Evolutionary conservation across 2,888 invertebrate genomes (phyloP).

Genomic region (Hyposoter didymator): DNA sequence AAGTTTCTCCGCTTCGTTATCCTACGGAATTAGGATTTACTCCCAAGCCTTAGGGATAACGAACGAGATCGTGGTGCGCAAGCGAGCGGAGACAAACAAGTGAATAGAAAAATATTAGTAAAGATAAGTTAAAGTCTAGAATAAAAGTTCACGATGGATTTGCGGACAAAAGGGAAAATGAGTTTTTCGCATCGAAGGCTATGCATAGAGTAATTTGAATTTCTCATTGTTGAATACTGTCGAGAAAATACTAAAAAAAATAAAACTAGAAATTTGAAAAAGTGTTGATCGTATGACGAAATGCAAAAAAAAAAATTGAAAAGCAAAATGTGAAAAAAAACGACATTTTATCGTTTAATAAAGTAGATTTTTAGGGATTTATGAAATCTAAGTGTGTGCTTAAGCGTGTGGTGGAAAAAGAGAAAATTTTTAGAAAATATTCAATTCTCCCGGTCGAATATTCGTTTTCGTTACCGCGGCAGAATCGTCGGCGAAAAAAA

Average conservation of each 20-base stretch:
- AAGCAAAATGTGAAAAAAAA: constrained; percentile 58
- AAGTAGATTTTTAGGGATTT: constrained; percentile 53
- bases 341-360: constrained; percentile 45
- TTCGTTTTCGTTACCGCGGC: neutral
- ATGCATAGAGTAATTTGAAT: constrained; percentile 64
- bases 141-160: constrained; percentile 29
- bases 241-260: constrained; percentile 43
- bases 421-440: constrained; percentile 16
- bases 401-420: constrained; percentile 42
- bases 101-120: constrained; percentile 20
- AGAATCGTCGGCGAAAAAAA: constrained; percentile 33
- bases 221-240: constrained; percentile 73
- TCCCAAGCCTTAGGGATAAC: neutral
- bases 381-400: constrained; percentile 55
- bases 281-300: constrained; percentile 57
- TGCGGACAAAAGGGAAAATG: constrained; percentile 6
- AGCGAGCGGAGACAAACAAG: constrained; percentile 5
- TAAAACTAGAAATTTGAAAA: constrained; percentile 62
- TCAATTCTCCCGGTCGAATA: constrained; percentile 9
- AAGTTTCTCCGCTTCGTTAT: constrained; percentile 50
- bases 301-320: constrained; percentile 49
- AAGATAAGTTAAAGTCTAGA: neutral
- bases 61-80: constrained; percentile 23
- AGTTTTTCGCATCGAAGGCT: constrained; percentile 44
- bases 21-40: constrained; percentile 28